phyloP scores from a whole-genome alignment of 2,113 vertebrate species.

The Trochalopteron elliotii region DNA sequence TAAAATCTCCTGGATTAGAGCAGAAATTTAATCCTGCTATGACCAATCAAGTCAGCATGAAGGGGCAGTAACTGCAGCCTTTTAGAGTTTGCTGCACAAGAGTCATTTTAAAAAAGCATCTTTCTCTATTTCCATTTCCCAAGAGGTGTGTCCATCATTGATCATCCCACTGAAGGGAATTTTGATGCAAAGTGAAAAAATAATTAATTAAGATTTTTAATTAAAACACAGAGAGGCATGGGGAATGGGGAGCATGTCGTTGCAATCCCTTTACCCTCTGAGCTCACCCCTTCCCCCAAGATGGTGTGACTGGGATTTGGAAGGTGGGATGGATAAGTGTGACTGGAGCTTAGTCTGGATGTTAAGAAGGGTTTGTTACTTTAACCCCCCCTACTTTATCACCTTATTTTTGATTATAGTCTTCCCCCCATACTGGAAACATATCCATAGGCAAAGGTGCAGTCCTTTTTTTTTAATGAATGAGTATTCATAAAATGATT shows the following conservation, averaged over 20 bases:
- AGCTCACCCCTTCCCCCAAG: neutral
- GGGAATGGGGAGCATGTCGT: neutral
- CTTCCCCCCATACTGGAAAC: neutral
- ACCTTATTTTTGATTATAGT: neutral
- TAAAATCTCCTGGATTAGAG: neutral
- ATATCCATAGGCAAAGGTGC: neutral
- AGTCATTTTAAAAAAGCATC: neutral
- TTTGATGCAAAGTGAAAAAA: constrained; percentile 7
- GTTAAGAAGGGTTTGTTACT: neutral
- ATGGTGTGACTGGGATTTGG: neutral
- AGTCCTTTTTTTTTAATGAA: neutral
- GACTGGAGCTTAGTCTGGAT: neutral
- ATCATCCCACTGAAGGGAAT: neutral
- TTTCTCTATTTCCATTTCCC: neutral
- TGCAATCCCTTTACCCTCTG: neutral
- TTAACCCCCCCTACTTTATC: neutral
- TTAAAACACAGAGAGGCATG: neutral
- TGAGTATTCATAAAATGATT: neutral
- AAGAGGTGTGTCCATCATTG: neutral
- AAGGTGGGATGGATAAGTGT: neutral
- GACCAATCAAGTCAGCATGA: neutral
- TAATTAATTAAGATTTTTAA: constrained; percentile 27
- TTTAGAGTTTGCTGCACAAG: neutral
- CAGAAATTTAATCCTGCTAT: neutral
- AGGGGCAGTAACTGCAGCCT: neutral